These are phyloP conservation scores for Amblyopsis hoosieri DNA, from an alignment of 2,797 vertebrate species.

Conservation along the genomic window DNA sequence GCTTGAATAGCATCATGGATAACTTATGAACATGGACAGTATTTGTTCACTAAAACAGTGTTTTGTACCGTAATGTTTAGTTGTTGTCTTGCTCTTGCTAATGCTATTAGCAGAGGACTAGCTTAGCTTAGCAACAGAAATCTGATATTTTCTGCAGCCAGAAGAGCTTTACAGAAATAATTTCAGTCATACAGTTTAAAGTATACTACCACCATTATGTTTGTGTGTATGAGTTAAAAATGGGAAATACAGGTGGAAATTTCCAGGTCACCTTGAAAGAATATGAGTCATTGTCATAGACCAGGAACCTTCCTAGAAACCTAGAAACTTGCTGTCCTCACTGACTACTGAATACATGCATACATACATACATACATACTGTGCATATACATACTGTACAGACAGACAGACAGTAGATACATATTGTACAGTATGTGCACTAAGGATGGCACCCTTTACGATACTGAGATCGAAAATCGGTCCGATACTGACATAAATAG, in stretches of 20 bases:
- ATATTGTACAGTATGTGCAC: too few relatives aligned
- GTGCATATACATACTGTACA: constrained; percentile 1
- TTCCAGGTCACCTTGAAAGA: constrained; percentile 49
- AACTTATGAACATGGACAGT: constrained; percentile 31
- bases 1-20: constrained; percentile 49
- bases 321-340: background rate
- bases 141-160: background rate
- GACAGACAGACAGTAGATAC: constrained; percentile 1
- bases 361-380: constrained; percentile 6
- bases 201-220: constrained; percentile 1
- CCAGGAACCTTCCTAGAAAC: background rate
- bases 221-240: constrained; percentile 6
- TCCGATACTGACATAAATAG: too few relatives aligned
- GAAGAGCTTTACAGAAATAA: background rate
- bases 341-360: constrained; percentile 2
- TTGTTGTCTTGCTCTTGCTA: background rate
- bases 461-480: too few relatives aligned
- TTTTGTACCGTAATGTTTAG: background rate
- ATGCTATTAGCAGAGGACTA: constrained; percentile 1
- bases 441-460: too few relatives aligned
- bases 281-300: constrained; percentile 36
- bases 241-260: constrained; percentile 24
- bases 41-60: constrained; percentile 23
- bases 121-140: background rate
- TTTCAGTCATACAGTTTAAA: background rate